Conservation (phyloP, 1,140 invertebrate species). For the Batillaria attramentaria region DNA sequence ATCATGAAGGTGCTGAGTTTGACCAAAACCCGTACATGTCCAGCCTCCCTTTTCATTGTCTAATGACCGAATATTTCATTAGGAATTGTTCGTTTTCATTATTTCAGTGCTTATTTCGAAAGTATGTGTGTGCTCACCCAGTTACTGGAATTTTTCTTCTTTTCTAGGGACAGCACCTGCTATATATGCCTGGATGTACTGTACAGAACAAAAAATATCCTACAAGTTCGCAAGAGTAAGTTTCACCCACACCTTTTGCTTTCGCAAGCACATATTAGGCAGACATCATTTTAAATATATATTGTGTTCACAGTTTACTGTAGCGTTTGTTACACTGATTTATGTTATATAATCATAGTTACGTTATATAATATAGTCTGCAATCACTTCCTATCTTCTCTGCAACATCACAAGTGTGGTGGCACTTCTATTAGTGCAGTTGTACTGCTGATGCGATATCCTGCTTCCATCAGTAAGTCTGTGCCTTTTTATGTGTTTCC, state of each 20-base stretch:
- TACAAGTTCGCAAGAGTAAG: constrained; percentile 62
- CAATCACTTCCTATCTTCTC: too few species aligned
- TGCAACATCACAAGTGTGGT: too few species aligned
- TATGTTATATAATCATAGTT: too few species aligned
- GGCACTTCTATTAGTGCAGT: too few species aligned
- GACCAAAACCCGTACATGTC: too few species aligned
- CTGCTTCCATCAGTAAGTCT: too few species aligned
- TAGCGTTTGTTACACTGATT: neutral
- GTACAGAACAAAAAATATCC: constrained; percentile 59
- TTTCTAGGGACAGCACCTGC: constrained; percentile 37
- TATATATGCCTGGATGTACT: constrained; percentile 59
- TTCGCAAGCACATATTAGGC: neutral
- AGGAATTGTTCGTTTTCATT: neutral
- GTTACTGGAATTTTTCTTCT: constrained; percentile 31
- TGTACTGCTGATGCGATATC: too few species aligned
- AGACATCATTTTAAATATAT: neutral
- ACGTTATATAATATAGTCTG: too few species aligned
- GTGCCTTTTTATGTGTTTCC: neutral
- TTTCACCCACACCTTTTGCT: neutral
- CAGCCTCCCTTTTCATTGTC: too few species aligned
- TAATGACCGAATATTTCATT: constrained; percentile 19
- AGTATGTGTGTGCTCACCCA: too few species aligned
- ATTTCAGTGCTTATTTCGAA: neutral
- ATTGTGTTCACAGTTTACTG: neutral
- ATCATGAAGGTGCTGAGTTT: too few species aligned